Conservation (phyloP, 1,140 invertebrate genomes). For the Drosophila melanogaster region DNA sequence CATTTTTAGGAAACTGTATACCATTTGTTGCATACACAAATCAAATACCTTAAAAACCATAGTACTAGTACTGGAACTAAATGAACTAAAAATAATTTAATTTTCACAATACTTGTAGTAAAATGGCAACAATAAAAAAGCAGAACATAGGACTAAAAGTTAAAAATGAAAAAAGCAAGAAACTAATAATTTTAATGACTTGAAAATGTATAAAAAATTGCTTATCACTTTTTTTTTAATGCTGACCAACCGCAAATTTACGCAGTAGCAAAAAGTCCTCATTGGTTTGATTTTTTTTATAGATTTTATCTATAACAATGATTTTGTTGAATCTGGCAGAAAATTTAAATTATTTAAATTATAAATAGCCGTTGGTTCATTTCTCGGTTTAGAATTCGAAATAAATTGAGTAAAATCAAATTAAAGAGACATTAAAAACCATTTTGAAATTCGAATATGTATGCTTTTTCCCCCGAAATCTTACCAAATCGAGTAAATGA, state of each 20-base stretch:
- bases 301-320: neutral
- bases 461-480: slow-evolving; percentile 37
- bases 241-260: neutral
- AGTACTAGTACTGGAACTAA: too few species aligned
- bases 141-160: too few species aligned
- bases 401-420: slow-evolving; percentile 35
- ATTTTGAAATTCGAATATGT: slow-evolving; percentile 5
- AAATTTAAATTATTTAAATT: slow-evolving; percentile 4
- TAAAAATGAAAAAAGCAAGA: too few species aligned
- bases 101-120: too few species aligned
- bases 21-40: neutral
- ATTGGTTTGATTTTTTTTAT: neutral
- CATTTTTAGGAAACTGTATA: neutral
- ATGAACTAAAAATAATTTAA: too few species aligned
- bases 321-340: neutral
- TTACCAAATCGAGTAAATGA: slow-evolving; percentile 30
- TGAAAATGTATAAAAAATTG: too few species aligned
- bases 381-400: slow-evolving; percentile 7
- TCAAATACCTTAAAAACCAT: too few species aligned
- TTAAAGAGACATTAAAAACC: slow-evolving; percentile 31
- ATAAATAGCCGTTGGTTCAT: neutral
- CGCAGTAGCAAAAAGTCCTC: neutral
- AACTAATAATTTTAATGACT: too few species aligned
- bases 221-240: too few species aligned
- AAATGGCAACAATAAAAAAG: too few species aligned